Conservation (phyloP, 1,140 invertebrate genomes). For the Drosophila pachea region DNA sequence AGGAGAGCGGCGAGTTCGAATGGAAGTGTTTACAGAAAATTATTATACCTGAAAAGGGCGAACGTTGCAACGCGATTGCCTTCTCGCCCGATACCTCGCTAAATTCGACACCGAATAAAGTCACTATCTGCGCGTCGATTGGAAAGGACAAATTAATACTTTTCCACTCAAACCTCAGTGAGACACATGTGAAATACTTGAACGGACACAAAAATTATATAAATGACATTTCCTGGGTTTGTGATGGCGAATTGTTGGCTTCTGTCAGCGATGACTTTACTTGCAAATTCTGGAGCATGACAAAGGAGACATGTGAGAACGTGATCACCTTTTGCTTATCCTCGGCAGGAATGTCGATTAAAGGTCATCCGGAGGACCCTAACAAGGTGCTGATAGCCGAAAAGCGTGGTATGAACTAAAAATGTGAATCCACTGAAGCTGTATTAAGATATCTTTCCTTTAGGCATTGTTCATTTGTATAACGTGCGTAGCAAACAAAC, state of each 20-base stretch:
- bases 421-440: background rate
- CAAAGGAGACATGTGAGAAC: constrained; percentile 80
- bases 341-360: constrained; percentile 85
- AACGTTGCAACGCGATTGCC: constrained; percentile 80
- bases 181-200: constrained; percentile 71
- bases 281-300: constrained; percentile 84
- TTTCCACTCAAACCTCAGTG: constrained; percentile 81
- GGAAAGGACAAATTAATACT: constrained; percentile 81
- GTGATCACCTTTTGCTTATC: constrained; percentile 82
- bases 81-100: constrained; percentile 84
- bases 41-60: constrained; percentile 77
- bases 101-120: constrained; percentile 81
- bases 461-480: constrained; percentile 84
- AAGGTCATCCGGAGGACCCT: constrained; percentile 86
- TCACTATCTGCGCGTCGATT: constrained; percentile 81
- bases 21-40: constrained; percentile 78
- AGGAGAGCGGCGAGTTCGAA: constrained; percentile 64
- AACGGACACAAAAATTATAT: constrained; percentile 84
- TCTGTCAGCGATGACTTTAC: constrained; percentile 89
- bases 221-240: constrained; percentile 85
- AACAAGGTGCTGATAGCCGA: constrained; percentile 87
- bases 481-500: constrained; percentile 85
- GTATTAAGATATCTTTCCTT: background rate
- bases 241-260: constrained; percentile 84
- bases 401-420: constrained; percentile 81